These are phyloP conservation scores for Aplodontia rufa DNA, from an alignment of 2,113 vertebrate species.

Conservation along the genomic window DNA sequence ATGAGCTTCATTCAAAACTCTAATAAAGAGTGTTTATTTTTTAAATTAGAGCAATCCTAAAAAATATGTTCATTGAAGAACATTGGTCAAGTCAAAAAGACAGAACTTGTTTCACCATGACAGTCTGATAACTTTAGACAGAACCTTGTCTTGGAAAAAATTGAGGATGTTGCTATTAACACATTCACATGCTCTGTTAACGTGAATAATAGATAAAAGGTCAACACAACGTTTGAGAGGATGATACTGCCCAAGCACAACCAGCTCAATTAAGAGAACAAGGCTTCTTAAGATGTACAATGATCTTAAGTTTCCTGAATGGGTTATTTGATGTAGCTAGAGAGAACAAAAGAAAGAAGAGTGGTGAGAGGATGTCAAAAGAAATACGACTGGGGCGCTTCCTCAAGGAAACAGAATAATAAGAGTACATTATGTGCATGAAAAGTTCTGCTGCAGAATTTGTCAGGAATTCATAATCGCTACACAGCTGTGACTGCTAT, in stretches of 20 bases:
- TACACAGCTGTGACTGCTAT: not conserved
- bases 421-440: not conserved
- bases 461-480: not conserved
- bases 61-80: not conserved
- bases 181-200: not conserved
- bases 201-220: not conserved
- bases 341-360: not conserved
- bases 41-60: not conserved
- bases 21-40: not conserved
- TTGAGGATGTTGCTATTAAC: not conserved
- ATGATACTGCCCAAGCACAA: not conserved
- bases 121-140: not conserved
- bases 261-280: not conserved
- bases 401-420: not conserved
- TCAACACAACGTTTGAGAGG: not conserved
- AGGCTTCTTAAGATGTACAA: not conserved
- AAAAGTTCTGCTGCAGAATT: not conserved
- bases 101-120: not conserved
- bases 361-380: not conserved
- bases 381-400: not conserved
- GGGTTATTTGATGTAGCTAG: not conserved
- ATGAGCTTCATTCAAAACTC: not conserved
- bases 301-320: not conserved
- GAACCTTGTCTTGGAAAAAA: not conserved
- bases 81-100: not conserved